Conservation (phyloP, 2,888 invertebrate genomes). For the Spisula solida region DNA sequence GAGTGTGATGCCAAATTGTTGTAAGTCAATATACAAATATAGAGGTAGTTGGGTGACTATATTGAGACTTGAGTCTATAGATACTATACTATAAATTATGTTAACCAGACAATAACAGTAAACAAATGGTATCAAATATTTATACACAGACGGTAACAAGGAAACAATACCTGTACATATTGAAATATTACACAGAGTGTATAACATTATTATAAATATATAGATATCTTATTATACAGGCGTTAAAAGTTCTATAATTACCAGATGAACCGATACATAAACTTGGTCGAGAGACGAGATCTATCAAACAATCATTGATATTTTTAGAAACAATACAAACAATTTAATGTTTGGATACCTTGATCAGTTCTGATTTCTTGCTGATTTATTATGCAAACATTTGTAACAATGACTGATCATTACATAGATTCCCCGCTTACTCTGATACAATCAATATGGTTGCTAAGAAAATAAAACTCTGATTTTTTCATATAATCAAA, state of each 20-base stretch:
- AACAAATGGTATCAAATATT: neutral
- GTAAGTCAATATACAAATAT: no score
- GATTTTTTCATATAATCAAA: neutral
- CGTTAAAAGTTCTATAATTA: neutral
- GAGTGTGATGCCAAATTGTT: no score
- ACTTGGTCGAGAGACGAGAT: neutral
- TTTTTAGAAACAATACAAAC: neutral
- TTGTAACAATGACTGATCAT: neutral
- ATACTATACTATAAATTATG: neutral
- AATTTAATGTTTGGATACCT: slow-evolving; percentile 11
- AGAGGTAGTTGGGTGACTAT: no score
- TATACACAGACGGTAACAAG: neutral
- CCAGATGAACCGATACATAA: neutral
- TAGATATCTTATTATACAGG: neutral
- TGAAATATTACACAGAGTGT: neutral
- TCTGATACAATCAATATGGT: neutral
- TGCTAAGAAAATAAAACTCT: neutral
- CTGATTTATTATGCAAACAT: neutral
- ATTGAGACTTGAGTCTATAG: no score
- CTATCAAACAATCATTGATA: slow-evolving; percentile 6
- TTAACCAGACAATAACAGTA: neutral
- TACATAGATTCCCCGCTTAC: neutral
- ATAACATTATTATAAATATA: neutral
- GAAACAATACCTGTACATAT: neutral
- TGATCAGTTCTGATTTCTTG: neutral